A percentile compares a stretch with the other conserved stretches of the same genome.
These are phyloP conservation scores for Rana temporaria DNA, from an alignment of 2,113 vertebrate genomes.

Conservation along the genomic window DNA sequence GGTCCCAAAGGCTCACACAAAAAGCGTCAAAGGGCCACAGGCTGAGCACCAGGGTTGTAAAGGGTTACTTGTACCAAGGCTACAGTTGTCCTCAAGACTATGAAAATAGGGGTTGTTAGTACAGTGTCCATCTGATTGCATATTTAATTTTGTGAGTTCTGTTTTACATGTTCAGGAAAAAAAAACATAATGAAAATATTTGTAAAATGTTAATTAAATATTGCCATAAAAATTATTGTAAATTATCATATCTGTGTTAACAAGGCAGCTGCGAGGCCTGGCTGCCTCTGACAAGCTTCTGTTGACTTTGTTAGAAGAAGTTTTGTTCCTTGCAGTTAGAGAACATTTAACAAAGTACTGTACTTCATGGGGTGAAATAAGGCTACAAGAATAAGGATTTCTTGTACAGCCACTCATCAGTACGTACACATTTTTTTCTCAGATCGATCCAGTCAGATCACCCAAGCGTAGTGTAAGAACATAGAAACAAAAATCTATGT, in stretches of 20 bases:
- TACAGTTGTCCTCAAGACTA: too few species aligned
- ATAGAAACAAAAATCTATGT: conserved; percentile 58
- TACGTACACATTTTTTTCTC: conserved; percentile 61
- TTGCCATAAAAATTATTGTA: background rate
- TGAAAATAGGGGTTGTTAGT: too few species aligned
- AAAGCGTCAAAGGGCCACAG: too few species aligned
- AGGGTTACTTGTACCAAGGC: too few species aligned
- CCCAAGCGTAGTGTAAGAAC: conserved; percentile 55
- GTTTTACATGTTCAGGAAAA: too few species aligned
- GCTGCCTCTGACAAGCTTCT: conserved; percentile 32
- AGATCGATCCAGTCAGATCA: conserved; percentile 56
- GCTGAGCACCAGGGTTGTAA: too few species aligned
- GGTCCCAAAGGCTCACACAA: too few species aligned
- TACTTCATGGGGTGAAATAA: conserved; percentile 73
- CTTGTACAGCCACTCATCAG: conserved; percentile 71
- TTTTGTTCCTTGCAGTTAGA: conserved; percentile 66
- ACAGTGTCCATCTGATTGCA: too few species aligned
- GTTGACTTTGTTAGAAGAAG: conserved; percentile 50
- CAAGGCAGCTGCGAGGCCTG: background rate
- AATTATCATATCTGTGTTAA: background rate
- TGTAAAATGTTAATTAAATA: too few species aligned
- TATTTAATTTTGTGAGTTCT: too few species aligned
- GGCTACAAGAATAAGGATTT: conserved; percentile 73
- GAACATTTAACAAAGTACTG: conserved; percentile 62
- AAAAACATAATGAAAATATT: too few species aligned